Percentiles rank a stretch among this genome's conserved stretches.
These are phyloP conservation scores for Himantopus leucocephalus DNA, from an alignment of 2,113 vertebrate species.

Conservation along the genomic window DNA sequence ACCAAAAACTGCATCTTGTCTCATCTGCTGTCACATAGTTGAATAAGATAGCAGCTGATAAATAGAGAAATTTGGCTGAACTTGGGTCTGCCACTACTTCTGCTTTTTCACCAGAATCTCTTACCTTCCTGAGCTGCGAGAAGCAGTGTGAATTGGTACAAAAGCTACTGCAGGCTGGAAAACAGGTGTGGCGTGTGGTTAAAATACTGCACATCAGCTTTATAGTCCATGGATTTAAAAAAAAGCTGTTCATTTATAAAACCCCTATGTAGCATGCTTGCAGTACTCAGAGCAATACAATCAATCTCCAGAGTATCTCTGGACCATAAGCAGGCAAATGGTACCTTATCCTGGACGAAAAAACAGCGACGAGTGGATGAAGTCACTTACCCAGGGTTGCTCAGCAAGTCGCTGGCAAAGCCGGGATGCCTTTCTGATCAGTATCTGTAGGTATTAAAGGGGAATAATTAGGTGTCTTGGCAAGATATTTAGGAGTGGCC, in stretches of 20 bases:
- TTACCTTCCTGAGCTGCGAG: not conserved
- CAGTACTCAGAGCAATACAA: not conserved
- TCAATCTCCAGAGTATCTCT: not conserved
- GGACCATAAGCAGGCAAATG: not conserved
- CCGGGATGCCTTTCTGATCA: not conserved
- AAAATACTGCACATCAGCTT: not conserved
- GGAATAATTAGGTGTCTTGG: not conserved
- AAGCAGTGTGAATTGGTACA: not conserved
- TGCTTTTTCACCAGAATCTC: not conserved
- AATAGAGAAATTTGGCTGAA: not conserved
- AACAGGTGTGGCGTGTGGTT: not conserved
- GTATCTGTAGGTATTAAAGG: not conserved
- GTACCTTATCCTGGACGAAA: not conserved
- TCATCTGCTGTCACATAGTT: not conserved
- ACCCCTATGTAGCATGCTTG: fast-evolving
- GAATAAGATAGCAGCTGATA: not conserved
- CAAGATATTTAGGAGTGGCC: not conserved
- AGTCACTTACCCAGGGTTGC: not conserved
- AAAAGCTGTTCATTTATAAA: not conserved
- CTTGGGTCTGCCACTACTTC: not conserved
- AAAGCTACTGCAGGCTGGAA: not conserved
- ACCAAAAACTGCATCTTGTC: not conserved
- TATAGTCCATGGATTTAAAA: not conserved
- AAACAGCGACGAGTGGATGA: not conserved
- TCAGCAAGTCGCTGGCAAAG: not conserved